Evolutionary conservation across 2,888 invertebrate genomes (phyloP).

Genomic region (Pollenia labialis): DNA sequence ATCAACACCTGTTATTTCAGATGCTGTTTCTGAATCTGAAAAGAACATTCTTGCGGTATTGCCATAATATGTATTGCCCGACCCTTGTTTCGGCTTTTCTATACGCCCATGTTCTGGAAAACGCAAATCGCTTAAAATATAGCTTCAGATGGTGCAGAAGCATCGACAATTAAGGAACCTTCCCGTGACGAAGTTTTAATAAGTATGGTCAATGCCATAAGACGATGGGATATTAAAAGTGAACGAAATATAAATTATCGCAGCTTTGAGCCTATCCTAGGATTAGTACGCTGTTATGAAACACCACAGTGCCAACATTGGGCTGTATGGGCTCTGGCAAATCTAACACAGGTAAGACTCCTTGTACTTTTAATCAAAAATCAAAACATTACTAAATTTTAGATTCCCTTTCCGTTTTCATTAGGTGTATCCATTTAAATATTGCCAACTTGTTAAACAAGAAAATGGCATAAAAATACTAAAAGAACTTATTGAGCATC

Average conservation of each 20-base stretch:
- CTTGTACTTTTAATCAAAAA: neutral
- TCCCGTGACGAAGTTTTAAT: constrained; percentile 89
- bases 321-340: constrained; percentile 99
- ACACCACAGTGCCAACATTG: constrained; percentile 97
- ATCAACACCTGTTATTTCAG: no score
- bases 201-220: constrained; percentile 92
- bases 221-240: constrained; percentile 93
- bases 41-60: no score
- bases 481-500: constrained; percentile 87
- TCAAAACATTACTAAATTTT: neutral
- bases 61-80: no score
- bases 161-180: constrained; percentile 92
- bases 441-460: constrained; percentile 93
- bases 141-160: constrained; percentile 94
- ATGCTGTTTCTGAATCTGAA: no score
- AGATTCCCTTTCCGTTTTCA: neutral
- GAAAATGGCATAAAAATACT: constrained; percentile 93
- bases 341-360: constrained; percentile 89
- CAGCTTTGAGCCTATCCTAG: constrained; percentile 96
- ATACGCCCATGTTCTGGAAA: no score
- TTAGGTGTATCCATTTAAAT: constrained; percentile 91
- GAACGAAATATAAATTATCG: constrained; percentile 98
- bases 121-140: no score
- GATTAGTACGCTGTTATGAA: constrained; percentile 91
- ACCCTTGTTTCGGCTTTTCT: no score